phyloP scores from a whole-genome alignment of 2,888 invertebrate species.

The Melanostoma mellinum region DNA sequence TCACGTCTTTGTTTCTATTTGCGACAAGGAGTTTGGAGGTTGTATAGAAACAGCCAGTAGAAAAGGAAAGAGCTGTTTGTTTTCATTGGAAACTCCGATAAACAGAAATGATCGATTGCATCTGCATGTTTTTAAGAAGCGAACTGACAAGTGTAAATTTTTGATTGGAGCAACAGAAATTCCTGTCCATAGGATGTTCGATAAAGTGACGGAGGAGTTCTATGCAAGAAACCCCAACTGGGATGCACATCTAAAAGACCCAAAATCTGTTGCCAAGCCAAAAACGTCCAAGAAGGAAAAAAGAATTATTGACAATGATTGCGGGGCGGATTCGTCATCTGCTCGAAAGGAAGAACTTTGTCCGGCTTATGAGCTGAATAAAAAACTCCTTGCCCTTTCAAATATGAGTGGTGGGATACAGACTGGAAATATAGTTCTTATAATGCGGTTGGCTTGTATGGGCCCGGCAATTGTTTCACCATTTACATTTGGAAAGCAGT shows the following conservation, averaged over 20 bases:
- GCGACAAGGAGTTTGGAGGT: slow-evolving; percentile 79
- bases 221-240: slow-evolving; percentile 77
- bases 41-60: slow-evolving; percentile 77
- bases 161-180: slow-evolving; percentile 79
- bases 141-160: slow-evolving; percentile 80
- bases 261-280: slow-evolving; percentile 66
- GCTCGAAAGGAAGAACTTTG: slow-evolving; percentile 78
- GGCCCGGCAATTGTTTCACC: slow-evolving; percentile 79
- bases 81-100: slow-evolving; percentile 78
- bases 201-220: slow-evolving; percentile 78
- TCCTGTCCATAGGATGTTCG: slow-evolving; percentile 78
- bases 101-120: slow-evolving; percentile 78
- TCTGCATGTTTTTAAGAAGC: slow-evolving; percentile 80
- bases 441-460: slow-evolving; percentile 80
- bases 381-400: slow-evolving; percentile 79
- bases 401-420: slow-evolving; percentile 77
- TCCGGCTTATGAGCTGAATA: slow-evolving; percentile 78
- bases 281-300: slow-evolving; percentile 45
- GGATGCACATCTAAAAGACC: slow-evolving; percentile 74
- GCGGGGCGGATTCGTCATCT: slow-evolving; percentile 74
- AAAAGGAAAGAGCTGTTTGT: slow-evolving; percentile 80
- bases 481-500: slow-evolving; percentile 76
- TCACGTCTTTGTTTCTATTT: slow-evolving; percentile 79
- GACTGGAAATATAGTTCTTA: slow-evolving; percentile 80
- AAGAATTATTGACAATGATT: slow-evolving; percentile 74